A percentile compares a stretch with the other conserved stretches of the same genome.
phyloP scores from a whole-genome alignment of 2,797 vertebrate genomes.

The Sebastiscus tertius region DNA sequence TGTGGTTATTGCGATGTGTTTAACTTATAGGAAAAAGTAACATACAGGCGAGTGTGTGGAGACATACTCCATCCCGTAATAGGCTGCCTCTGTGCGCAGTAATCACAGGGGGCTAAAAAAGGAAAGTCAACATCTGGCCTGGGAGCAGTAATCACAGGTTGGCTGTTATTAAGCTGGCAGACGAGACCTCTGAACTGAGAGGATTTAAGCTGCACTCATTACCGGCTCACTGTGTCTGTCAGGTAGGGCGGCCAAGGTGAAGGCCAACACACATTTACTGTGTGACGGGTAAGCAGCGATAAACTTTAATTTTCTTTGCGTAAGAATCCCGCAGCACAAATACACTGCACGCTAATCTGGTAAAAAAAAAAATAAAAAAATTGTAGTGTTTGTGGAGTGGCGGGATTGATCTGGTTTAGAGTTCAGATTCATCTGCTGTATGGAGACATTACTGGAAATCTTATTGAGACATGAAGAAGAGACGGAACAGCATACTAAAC shows the following conservation, averaged over 20 bases:
- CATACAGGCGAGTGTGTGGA: not conserved
- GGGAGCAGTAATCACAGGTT: conserved; percentile 78
- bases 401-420: conserved; percentile 22
- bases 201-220: conserved; percentile 68
- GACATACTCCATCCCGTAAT: conserved; percentile 52
- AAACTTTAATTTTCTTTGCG: conserved; percentile 47
- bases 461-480: not conserved
- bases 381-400: not conserved
- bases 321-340: not conserved
- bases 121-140: conserved; percentile 80
- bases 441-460: not conserved
- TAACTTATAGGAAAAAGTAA: conserved; percentile 35
- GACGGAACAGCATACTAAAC: not conserved
- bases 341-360: conserved; percentile 4
- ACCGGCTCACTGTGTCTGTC: conserved; percentile 39
- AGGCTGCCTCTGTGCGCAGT: conserved; percentile 50
- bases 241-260: conserved; percentile 61
- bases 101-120: conserved; percentile 76
- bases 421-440: not conserved
- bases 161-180: conserved; percentile 76
- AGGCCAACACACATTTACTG: conserved; percentile 19
- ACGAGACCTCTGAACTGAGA: conserved; percentile 57
- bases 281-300: not conserved
- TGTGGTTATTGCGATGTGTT: conserved; percentile 10
- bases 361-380: not conserved